Evolutionary conservation across 2,797 vertebrate genomes (phyloP), one percentile per base, ranked within the genome.

Genomic region (Buphagus erythrorhynchus): DNA sequence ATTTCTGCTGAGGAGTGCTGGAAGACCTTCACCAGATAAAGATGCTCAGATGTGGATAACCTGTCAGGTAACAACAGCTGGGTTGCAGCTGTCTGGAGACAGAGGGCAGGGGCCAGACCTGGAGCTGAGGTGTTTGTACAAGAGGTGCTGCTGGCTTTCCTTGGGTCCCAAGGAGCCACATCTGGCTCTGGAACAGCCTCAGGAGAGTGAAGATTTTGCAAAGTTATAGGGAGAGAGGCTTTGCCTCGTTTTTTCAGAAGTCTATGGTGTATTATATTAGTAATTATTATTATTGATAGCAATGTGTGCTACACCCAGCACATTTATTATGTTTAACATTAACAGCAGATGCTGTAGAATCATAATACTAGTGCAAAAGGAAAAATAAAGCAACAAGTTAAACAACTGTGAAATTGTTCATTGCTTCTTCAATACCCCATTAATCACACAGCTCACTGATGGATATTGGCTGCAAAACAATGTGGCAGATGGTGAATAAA

Each of bases 371-470:
- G 82, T 51, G 38, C 25, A 58, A 65, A 87, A 79, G 45, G 28
- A 91, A 51, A 82, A 93, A 77, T 59, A 85, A 94, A 74, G 52
- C 36, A 94, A 73, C 26, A 77, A 65, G 61, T 89, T 92, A 77
- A 96, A 67, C 16, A 79, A 74, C 52, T 61, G 55, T 79, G 84
- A 87, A 93, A 83, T 65, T 29, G 57, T 71, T 89, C n/a, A 46
- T 71, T 92, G 58, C 42, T 85, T 71, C 71, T 88, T 91, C 81
- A 77, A 17, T 83, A 82, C 49, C 48, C 38, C 65, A 68, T 95
- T 93, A 91, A 96, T 85, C 78, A 65, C 43, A 85, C 35, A 92
- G 68, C 61, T 92, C 65, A 54, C 58, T 76, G 63, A 81, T 48
- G 46, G 49, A 71, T 92, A 82, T 46, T 88, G 88, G 71, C 80